Base-by-base conservation (phyloP, 2,113 vertebrate species). In the Passer montanus region DNA sequence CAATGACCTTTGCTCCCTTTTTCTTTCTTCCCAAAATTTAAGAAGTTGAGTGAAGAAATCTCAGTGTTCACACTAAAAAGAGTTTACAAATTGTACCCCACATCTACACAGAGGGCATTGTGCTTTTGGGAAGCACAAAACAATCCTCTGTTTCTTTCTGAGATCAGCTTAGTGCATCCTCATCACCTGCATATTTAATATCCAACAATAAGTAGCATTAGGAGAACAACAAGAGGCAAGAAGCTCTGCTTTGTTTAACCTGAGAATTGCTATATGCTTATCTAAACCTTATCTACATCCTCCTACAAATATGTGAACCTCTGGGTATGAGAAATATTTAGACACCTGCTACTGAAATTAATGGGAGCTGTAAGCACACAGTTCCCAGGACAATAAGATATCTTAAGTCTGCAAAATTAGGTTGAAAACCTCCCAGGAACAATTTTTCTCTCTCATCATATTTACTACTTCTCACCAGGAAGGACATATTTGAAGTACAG, bases 311-410 rank as follows among this genome's bases (percentile, higher is more conserved):
- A 94, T 15, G 64, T 81, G 85, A 89, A 94, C 79, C 94, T 87
- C 86, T 94, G 53, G 73, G 93, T 92, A 94, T 43, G 58, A 84
- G 88, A 94, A 94, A 87, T 96, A 95, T 95, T 93, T 93, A 97
- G 94, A 96, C 93, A 96, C 94, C 93, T 97, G 95, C 90, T 89
- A 84, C 75, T 64, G 86, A 96, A 96, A 91, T 97, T 96, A 96
- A 92, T 66, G 84, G 93, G 52, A 96, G 46, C 76, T 91, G 49
- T 69, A 92, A 93, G 66, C 24, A 11, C 7, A 4, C 26, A 60
- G 77, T 76, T 96, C 92, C 95, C 96, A 94, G 83, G 90, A 95
- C 77, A 95, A 92, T 82, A 44, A 77, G 85, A 63, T 86, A 92
- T 52, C 92, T 88, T 86, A 90, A 95, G 66, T 94, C 95, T 79